Percentiles rank a stretch among this genome's conserved stretches.
These are phyloP conservation scores for Anisognathus igniventris DNA, from an alignment of 2,797 vertebrate species.

Conservation along the genomic window DNA sequence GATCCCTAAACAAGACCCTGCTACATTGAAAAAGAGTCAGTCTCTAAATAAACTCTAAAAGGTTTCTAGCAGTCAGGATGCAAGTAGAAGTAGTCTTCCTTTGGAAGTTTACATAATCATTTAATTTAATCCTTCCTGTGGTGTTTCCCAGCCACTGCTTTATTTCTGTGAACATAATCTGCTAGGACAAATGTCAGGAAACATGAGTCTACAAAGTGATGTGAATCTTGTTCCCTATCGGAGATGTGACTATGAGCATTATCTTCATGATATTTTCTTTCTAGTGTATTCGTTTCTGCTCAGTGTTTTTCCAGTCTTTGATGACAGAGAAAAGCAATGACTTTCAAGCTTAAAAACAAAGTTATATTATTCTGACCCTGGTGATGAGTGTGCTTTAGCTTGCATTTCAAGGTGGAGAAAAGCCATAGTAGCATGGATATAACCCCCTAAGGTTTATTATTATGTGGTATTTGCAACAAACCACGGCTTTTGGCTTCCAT, in stretches of 20 bases:
- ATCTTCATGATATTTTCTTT: constrained; percentile 55
- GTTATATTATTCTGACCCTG: neutral
- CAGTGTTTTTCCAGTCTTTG: neutral
- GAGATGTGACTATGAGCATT: constrained; percentile 65
- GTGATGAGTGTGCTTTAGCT: neutral
- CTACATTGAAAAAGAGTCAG: neutral
- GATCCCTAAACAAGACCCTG: constrained; percentile 2
- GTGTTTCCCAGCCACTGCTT: constrained; percentile 45
- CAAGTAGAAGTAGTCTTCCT: constrained; percentile 22
- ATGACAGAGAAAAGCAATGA: constrained; percentile 25
- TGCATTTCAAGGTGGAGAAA: neutral
- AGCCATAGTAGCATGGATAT: neutral
- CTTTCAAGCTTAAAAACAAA: constrained; percentile 29
- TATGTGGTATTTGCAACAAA: neutral
- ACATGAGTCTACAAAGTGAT: constrained; percentile 60
- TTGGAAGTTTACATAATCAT: constrained; percentile 60
- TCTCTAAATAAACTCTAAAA: constrained; percentile 6
- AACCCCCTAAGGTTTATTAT: neutral
- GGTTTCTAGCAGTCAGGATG: constrained; percentile 1
- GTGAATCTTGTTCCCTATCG: constrained; percentile 56
- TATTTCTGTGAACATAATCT: constrained; percentile 69
- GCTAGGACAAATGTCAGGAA: constrained; percentile 71
- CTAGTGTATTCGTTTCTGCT: constrained; percentile 5
- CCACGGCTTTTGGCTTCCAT: neutral
- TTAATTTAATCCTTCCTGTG: constrained; percentile 47